phyloP scores from a whole-genome alignment of 1,140 invertebrate genomes.

The Hycleus phaleratus region DNA sequence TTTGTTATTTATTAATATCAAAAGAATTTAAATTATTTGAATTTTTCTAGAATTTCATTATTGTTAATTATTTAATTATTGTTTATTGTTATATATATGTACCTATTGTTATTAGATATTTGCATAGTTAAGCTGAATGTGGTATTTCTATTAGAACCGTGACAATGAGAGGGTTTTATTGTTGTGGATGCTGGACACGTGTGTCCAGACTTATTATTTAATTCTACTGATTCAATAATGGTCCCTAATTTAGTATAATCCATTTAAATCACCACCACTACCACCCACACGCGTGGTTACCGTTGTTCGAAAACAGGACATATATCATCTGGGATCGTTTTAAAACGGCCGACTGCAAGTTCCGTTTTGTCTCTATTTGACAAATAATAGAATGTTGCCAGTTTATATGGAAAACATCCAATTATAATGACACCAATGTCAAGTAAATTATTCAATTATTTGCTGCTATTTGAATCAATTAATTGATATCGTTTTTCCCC shows the following conservation, averaged over 20 bases:
- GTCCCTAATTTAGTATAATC: constrained; percentile 23
- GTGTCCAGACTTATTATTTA: constrained; percentile 23
- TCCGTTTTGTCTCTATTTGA: constrained; percentile 8
- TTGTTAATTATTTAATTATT: too few relatives aligned
- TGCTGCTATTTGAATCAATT: too few relatives aligned
- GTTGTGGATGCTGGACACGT: constrained; percentile 9
- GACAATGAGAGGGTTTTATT: background rate
- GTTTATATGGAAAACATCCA: too few relatives aligned
- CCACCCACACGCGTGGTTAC: constrained; percentile 3
- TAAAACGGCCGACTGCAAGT: constrained; percentile 5
- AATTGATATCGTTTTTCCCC: too few relatives aligned
- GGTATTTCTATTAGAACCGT: background rate
- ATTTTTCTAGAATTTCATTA: too few relatives aligned
- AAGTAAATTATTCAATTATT: too few relatives aligned
- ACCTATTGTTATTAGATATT: too few relatives aligned
- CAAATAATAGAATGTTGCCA: constrained; percentile 7
- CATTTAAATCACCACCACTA: constrained; percentile 15
- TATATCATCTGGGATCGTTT: constrained; percentile 12
- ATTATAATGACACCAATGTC: too few relatives aligned
- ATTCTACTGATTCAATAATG: constrained; percentile 29
- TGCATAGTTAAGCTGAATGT: background rate
- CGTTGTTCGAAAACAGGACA: constrained; percentile 5
- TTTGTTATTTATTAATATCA: too few relatives aligned
- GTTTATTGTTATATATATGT: too few relatives aligned
- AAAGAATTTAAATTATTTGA: too few relatives aligned